Base-by-base conservation (phyloP, 2,888 invertebrate genomes). In the Habrosyne pyritoides region DNA sequence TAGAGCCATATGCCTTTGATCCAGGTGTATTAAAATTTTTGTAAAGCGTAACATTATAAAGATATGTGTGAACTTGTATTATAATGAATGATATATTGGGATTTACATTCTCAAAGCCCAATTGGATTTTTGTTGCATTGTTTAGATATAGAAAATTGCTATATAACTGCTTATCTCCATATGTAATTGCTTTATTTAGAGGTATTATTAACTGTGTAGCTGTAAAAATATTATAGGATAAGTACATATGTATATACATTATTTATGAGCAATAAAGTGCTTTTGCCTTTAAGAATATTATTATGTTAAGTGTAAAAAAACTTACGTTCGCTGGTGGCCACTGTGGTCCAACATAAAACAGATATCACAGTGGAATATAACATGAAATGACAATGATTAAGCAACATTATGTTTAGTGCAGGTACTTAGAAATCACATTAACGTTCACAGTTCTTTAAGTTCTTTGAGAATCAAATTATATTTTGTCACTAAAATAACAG, bases 21-120 rank as follows among this genome's bases (percentile, higher is more conserved):
- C 83, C 80, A 0, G 64, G 63, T 12, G 60, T 66, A 24, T 77
- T 64, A 0, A 72, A 75, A 52, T 75, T 79, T 58, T 87, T 93
- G 22, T 94, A 93, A 36, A 96, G 69, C 0, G 93, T 93, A 0
- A 96, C 76, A 77, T 94, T 93, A 57, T 93, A 79, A 12, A 93
- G 66, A 62, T 94, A 93, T 51, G 93, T 92, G 74, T 96, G 96
- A 4, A 93, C 93, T 94, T 96, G 95, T 46, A 95, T 82, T 56
- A 95, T 78, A 18, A 95, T 83, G 72, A 94, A 96, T 1, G 89
- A 84, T 30, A 94, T 78, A 55, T 81, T 79, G 0, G 79, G 64
- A 10, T 93, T 87, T 1, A 93, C 80, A 72, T 93, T 73, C 0
- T 59, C 71, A 30, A 95, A 83, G 58, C 83, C 74, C 1, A 94